Evolutionary conservation across 92 coral and sea anemone genomes (phyloP), one percentile per base, ranked within the genome.

Genomic region (Isaurus tuberculatus): DNA sequence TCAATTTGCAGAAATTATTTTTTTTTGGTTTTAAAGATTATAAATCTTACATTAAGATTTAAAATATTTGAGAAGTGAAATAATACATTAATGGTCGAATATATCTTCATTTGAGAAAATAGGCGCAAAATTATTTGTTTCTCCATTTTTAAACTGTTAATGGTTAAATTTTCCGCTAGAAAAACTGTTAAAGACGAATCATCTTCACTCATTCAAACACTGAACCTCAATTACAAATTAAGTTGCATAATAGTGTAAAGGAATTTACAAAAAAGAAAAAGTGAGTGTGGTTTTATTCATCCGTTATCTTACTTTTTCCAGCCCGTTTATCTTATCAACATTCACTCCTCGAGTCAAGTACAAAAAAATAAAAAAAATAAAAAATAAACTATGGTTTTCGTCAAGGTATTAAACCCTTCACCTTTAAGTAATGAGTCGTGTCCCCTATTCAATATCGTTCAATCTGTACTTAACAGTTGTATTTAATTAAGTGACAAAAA

Each of bases 271-370:
- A 5, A 8, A 22, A 55, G 27, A 20, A 55, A 55, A 22, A 55
- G 8, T 8, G 10, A 55, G 23, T 11, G 5, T 4, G 25, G 63
- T 4, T 55, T 55, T 19, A 20, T n/a, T 55, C n/a, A 20, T 19
- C 22, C 26, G 63, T 26, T 55, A 55, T 55, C 63, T 55, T 26
- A 55, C 28, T 55, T 10, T 55, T 22, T 55, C 63, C 63, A 55
- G 63, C 22, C 63, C 26, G 63, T n/a, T 19, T 3, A 55, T 55
- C 22, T 55, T 55, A 2, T 20, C 63, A 55, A 20, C 26, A 8
- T 20, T 55, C 63, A 55, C 63, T 55, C 63, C 63, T 19, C 63
- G 63, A 55, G 27, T 55, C 63, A 55, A 55, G 63, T 55, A 22
- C 23, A 55, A 26, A 55, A 55, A 55, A 51, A n/a, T n/a, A n/a